Base-by-base conservation (phyloP, 2,888 invertebrate genomes). In the Rotaria macrura region DNA sequence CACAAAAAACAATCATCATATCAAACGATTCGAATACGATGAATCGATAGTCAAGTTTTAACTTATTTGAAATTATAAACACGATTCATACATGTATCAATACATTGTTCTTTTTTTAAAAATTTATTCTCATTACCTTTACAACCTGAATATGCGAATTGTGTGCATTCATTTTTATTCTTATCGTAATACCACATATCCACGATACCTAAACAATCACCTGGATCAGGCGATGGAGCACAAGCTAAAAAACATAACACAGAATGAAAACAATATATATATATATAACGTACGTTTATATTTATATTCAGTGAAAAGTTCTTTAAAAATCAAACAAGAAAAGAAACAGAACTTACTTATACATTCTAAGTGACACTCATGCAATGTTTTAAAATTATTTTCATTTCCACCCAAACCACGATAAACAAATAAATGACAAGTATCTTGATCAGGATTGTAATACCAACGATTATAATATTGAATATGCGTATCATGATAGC, bases 91-190 rank as follows among this genome's bases (percentile, higher is more conserved):
- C 79, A 79, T 79, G 79, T 79, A n/a, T 40, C 79, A 25, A 43
- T 79, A 43, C 79, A 79, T 40, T 43, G 43, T 43, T 40, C 43
- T 43, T 79, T n/a, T n/a, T 43, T 40, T 23, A 79, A 9, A 43
- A 79, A 79, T 79, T 79, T 79, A 79, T 79, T 79, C 4, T 79
- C 43, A 79, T 79, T 79, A n/a, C 79, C 79, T 79, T 79, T 79
- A 79, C 79, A 79, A 43, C 79, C 79, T 43, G 43, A 43, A 43
- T 79, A 43, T 79, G 25, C 43, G n/a, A 79, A 79, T 43, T 40
- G 23, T 43, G 9, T 25, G 43, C 79, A 79, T 43, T 43, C n/a
- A 20, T 14, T 2, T 0, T 25, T 79, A n/a, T 79, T 79, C 12
- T 79, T 43, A 79, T 79, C 79, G 43, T 79, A 79, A 79, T 79